Evolutionary conservation across 2,113 vertebrate genomes (phyloP).

Genomic region (Synchiropus splendidus): DNA sequence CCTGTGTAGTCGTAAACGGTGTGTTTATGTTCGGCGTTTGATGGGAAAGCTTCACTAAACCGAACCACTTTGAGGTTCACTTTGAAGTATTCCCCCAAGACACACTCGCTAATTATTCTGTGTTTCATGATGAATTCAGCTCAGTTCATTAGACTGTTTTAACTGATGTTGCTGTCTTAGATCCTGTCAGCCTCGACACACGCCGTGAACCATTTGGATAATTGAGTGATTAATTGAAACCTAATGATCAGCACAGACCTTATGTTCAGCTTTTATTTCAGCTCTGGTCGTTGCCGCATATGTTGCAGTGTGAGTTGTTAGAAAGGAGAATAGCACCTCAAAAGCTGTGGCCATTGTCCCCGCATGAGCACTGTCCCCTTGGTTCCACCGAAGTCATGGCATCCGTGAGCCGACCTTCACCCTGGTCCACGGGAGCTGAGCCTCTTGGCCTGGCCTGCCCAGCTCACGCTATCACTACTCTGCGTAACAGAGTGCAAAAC

Average conservation of each 20-base stretch:
- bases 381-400: too few relatives aligned
- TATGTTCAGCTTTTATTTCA: conserved; percentile 62
- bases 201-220: conserved; percentile 50
- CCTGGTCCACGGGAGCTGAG: too few relatives aligned
- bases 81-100: conserved; percentile 68
- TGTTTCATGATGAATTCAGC: conserved; percentile 64
- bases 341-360: too few relatives aligned
- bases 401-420: too few relatives aligned
- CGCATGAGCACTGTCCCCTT: too few relatives aligned
- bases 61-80: conserved; percentile 61
- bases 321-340: too few relatives aligned
- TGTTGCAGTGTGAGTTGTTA: conserved; percentile 30
- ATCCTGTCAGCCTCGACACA: conserved; percentile 44
- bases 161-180: conserved; percentile 65
- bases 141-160: conserved; percentile 65
- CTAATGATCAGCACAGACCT: conserved; percentile 62
- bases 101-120: conserved; percentile 64
- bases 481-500: too few relatives aligned
- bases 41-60: conserved; percentile 62
- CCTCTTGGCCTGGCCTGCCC: too few relatives aligned
- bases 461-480: too few relatives aligned
- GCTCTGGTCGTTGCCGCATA: conserved; percentile 40
- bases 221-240: conserved; percentile 69
- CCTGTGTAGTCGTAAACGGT: conserved; percentile 59
- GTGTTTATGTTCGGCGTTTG: conserved; percentile 61